Evolutionary conservation across 2,888 invertebrate genomes (phyloP).

Genomic region (Limulus polyphemus): DNA sequence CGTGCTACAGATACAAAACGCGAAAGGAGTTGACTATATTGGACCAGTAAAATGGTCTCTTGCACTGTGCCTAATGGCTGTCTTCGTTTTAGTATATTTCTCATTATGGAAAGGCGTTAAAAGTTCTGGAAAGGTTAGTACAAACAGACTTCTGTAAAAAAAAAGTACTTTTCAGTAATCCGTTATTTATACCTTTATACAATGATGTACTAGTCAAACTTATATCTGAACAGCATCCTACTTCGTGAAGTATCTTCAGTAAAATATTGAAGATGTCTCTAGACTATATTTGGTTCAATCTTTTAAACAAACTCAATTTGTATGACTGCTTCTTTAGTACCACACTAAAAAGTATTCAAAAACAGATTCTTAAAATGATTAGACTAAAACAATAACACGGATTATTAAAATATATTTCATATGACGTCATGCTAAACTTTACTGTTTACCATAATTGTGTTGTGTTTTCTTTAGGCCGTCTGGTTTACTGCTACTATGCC

Average conservation of each 20-base stretch:
- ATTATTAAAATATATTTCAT: too few species aligned
- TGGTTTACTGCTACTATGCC: slow-evolving; percentile 92
- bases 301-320: too few species aligned
- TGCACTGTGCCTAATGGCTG: slow-evolving; percentile 75
- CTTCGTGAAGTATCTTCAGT: too few species aligned
- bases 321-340: too few species aligned
- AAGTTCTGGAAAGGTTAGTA: slow-evolving; percentile 74
- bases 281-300: too few species aligned
- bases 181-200: too few species aligned
- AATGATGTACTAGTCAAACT: slow-evolving; percentile 1
- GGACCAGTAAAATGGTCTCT: slow-evolving; percentile 79
- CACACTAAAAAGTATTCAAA: too few species aligned
- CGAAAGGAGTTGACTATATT: slow-evolving; percentile 70
- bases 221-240: not conserved
- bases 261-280: too few species aligned
- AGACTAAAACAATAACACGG: too few species aligned
- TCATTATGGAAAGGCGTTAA: slow-evolving; percentile 90
- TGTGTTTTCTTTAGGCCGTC: slow-evolving; percentile 20
- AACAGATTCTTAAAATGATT: too few species aligned
- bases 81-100: slow-evolving; percentile 87
- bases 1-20: slow-evolving; percentile 59
- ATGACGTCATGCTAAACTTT: too few species aligned
- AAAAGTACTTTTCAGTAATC: not conserved
- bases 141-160: not conserved
- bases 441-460: too few species aligned